Evolutionary conservation across 2,113 vertebrate genomes (phyloP).

Genomic region (Seriola rivoliana): DNA sequence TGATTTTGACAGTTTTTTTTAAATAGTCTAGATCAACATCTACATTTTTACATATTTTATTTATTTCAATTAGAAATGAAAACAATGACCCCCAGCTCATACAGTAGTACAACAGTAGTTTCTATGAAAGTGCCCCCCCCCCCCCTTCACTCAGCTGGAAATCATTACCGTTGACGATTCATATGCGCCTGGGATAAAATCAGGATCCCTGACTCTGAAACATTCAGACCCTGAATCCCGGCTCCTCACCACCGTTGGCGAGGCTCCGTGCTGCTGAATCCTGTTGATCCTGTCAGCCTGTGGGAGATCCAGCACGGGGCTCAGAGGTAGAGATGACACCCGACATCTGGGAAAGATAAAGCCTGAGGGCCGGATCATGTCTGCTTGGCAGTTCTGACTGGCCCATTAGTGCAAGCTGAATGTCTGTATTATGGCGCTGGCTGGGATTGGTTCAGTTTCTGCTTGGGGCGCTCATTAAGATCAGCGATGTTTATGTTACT

Average conservation of each 20-base stretch:
- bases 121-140: neutral
- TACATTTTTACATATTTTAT: no score
- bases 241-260: neutral
- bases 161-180: neutral
- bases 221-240: neutral
- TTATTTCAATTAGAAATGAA: no score
- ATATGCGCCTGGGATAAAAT: no score
- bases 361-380: slow-evolving; percentile 22
- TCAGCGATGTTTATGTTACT: neutral
- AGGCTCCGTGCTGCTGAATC: slow-evolving; percentile 22
- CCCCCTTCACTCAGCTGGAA: neutral
- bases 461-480: neutral
- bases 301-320: neutral
- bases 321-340: slow-evolving; percentile 27
- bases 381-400: slow-evolving; percentile 10
- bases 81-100: no score
- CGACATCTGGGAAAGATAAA: slow-evolving; percentile 1
- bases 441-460: neutral
- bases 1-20: no score
- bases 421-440: neutral
- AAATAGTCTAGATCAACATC: no score
- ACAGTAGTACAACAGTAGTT: neutral
- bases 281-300: slow-evolving; percentile 30
- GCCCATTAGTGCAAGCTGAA: slow-evolving; percentile 18
- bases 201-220: no score